These are phyloP conservation scores for Actinostola sp. DNA, from an alignment of 92 coral and sea anemone genomes.

Conservation along the genomic window DNA sequence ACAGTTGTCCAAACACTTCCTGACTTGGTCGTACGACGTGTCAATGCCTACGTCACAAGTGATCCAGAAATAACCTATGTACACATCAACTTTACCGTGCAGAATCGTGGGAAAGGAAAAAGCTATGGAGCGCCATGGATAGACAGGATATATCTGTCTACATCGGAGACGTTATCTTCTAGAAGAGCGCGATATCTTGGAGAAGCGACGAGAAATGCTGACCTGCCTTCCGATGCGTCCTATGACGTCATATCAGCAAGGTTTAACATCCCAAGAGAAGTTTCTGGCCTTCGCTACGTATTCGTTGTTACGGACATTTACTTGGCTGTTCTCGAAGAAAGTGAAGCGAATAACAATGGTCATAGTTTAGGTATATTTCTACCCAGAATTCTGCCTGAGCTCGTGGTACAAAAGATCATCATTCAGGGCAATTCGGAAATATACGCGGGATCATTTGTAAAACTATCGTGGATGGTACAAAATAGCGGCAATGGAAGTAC, in stretches of 20 bases:
- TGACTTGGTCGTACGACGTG: constrained; percentile 51
- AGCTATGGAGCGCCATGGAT: constrained; percentile 70
- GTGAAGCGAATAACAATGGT: constrained; percentile 37
- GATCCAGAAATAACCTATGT: constrained; percentile 41
- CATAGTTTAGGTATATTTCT: constrained; percentile 21
- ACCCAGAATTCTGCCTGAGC: constrained; percentile 60
- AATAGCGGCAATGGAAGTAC: constrained; percentile 61
- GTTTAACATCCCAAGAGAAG: constrained; percentile 53
- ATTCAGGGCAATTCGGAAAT: constrained; percentile 7
- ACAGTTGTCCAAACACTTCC: constrained; percentile 57
- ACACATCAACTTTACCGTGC: constrained; percentile 49
- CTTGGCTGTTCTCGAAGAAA: constrained; percentile 42
- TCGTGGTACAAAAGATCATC: constrained; percentile 34
- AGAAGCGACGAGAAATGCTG: constrained; percentile 25
- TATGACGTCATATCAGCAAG: constrained; percentile 32
- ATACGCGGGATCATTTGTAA: constrained; percentile 41
- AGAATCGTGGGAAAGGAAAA: constrained; percentile 57
- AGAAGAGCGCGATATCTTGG: constrained; percentile 32
- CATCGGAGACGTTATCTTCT: constrained; percentile 16
- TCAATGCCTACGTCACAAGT: constrained; percentile 20
- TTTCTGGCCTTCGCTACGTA: constrained; percentile 43
- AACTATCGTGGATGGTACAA: constrained; percentile 58
- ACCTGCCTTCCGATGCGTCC: constrained; percentile 28
- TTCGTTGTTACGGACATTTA: constrained; percentile 51
- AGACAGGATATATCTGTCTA: constrained; percentile 54